Evolutionary conservation across 2,113 vertebrate genomes (phyloP).

Genomic region (Peromyscus leucopus): DNA sequence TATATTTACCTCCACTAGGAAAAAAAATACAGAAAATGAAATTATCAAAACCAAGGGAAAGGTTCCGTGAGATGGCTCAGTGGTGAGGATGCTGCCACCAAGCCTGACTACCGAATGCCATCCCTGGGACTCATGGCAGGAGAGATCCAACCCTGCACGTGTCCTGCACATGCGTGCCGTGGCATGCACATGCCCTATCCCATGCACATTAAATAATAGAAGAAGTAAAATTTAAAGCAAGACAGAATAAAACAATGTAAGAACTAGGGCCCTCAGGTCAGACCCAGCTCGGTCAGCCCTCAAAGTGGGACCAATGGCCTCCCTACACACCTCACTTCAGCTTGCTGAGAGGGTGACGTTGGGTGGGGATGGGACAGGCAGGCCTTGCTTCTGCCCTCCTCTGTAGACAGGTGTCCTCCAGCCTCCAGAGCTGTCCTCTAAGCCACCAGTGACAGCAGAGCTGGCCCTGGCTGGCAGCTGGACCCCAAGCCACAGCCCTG

Average conservation of each 20-base stretch:
- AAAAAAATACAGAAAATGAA: background rate
- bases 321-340: background rate
- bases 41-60: background rate
- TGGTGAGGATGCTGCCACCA: background rate
- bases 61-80: background rate
- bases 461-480: background rate
- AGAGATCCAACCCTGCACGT: background rate
- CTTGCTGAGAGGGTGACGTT: background rate
- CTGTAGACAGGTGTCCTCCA: background rate
- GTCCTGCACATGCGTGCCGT: background rate
- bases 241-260: background rate
- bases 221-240: background rate
- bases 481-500: background rate
- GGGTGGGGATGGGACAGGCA: background rate
- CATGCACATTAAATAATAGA: too few relatives aligned
- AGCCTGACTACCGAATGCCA: background rate
- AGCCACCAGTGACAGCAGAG: background rate
- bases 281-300: background rate
- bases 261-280: background rate
- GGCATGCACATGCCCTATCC: background rate
- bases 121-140: background rate
- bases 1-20: background rate
- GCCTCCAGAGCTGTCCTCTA: background rate
- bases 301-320: background rate
- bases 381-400: background rate